Evolutionary conservation across 1,140 invertebrate species (phyloP), one percentile per base, ranked within the genome.

Genomic region (Marisa cornuarietis): DNA sequence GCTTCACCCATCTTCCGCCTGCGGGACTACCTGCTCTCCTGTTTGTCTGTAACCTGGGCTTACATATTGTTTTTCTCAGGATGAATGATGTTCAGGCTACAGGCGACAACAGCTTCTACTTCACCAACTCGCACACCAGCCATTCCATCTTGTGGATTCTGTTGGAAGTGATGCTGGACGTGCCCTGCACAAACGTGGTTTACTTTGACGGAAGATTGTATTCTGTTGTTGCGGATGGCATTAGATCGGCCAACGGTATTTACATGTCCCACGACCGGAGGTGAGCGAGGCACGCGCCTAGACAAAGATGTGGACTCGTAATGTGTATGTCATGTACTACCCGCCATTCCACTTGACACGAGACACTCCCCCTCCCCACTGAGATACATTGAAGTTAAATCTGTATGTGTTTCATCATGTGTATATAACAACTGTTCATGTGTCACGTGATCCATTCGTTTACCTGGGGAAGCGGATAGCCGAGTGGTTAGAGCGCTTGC

Each of bases 71-170:
- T 42, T 42, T 2, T 42, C 31, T 42, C 31, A 87, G 85, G 49
- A 61, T 85, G 24, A 86, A 88, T 76, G 86, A 86, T 78, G 81
- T 87, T 10, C 69, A 75, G 42, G 83, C 85, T 18, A 82, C 84
- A 26, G 81, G 86, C 24, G 83, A 84, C 14, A 80, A 86, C 71
- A 85, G 80, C 51, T 87, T 88, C 77, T 88, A 87, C 76, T 83
- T 84, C 49, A 86, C 82, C 75, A 31, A 63, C 63, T 24, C 31
- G 58, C 26, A 63, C 61, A 6, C 42, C 61, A 24, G 9, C 61
- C 8, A 24, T 61, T 24, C 61, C 61, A 24, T 65, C 22, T 9
- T 65, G n/a, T 3, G 22, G 11, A 77, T 77, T 26, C 63, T 65
- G 24, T 6, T 65, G 54, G 11, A n/a, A 8, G 22, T 77, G 54